These are phyloP conservation scores for Neoarius graeffei DNA, from an alignment of 2,113 vertebrate genomes.

Conservation along the genomic window DNA sequence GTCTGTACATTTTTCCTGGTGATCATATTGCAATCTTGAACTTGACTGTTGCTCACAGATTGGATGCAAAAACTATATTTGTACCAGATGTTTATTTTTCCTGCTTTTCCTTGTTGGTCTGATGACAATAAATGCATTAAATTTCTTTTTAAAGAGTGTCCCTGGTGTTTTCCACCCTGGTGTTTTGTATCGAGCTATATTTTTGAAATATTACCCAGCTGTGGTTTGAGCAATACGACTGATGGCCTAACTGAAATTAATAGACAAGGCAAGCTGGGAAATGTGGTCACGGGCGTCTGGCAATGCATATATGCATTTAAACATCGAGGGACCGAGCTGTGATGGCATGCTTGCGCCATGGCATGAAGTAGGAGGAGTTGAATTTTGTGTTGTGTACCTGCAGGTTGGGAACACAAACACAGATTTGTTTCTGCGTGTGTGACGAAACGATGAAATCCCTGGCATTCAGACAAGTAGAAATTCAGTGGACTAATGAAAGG, in stretches of 20 bases:
- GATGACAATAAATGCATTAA: background rate
- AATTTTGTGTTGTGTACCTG: conserved; percentile 14
- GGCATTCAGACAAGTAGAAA: conserved; percentile 25
- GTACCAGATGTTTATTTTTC: background rate
- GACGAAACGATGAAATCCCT: conserved; percentile 1
- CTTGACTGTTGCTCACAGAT: background rate
- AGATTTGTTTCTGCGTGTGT: conserved; percentile 1
- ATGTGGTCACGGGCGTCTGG: conserved; percentile 16
- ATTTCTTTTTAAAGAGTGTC: background rate
- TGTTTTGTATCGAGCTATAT: background rate
- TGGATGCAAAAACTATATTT: background rate
- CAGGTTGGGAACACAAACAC: conserved; percentile 12
- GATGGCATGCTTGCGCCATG: conserved; percentile 37
- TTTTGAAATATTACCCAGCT: conserved; percentile 6
- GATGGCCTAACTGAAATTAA: conserved; percentile 21
- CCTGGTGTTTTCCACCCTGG: background rate
- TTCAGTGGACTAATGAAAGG: conserved; percentile 33
- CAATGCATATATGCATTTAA: background rate
- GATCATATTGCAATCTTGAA: background rate
- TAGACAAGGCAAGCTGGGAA: conserved; percentile 28
- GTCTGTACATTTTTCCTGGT: background rate
- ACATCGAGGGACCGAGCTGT: conserved; percentile 23
- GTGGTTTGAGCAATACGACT: conserved; percentile 10
- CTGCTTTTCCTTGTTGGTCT: background rate
- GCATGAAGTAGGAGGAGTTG: conserved; percentile 8